Conservation (phyloP, 2,113 vertebrate genomes). For the Agelaius phoeniceus region DNA sequence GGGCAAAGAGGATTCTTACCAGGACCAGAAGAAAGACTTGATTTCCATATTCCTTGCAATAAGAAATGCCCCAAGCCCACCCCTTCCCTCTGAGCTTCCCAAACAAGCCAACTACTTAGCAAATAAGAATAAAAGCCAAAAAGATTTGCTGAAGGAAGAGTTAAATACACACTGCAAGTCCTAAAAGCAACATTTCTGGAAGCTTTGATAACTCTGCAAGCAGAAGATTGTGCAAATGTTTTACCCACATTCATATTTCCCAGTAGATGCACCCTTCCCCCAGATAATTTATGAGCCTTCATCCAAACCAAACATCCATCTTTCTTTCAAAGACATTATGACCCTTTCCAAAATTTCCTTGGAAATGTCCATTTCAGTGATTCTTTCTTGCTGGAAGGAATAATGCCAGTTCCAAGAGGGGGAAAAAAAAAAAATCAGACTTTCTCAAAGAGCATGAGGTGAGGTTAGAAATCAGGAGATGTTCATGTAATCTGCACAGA, state of each 20-base stretch:
- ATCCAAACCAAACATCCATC: not conserved
- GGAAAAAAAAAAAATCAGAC: not conserved
- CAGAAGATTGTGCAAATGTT: not conserved
- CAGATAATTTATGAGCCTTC: not conserved
- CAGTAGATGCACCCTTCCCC: not conserved
- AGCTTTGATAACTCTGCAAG: conserved; percentile 9
- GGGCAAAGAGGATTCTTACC: not conserved
- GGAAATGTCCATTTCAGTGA: not conserved
- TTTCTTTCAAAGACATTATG: not conserved
- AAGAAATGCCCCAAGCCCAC: not conserved
- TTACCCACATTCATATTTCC: not conserved
- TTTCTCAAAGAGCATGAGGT: not conserved
- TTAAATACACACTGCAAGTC: not conserved
- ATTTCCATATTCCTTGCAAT: not conserved
- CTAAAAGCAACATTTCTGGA: conserved; percentile 10
- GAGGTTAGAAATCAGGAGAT: not conserved
- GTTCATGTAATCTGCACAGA: not conserved
- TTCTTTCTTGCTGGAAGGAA: not conserved
- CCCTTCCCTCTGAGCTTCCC: not conserved
- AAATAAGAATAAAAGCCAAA: not conserved
- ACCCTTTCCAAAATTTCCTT: not conserved
- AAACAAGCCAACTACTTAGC: not conserved
- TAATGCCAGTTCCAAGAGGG: not conserved
- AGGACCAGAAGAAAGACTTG: not conserved
- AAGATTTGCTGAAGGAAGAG: not conserved